Evolutionary conservation across 1,140 invertebrate species (phyloP).

Genomic region (Pogonomyrmex barbatus): DNA sequence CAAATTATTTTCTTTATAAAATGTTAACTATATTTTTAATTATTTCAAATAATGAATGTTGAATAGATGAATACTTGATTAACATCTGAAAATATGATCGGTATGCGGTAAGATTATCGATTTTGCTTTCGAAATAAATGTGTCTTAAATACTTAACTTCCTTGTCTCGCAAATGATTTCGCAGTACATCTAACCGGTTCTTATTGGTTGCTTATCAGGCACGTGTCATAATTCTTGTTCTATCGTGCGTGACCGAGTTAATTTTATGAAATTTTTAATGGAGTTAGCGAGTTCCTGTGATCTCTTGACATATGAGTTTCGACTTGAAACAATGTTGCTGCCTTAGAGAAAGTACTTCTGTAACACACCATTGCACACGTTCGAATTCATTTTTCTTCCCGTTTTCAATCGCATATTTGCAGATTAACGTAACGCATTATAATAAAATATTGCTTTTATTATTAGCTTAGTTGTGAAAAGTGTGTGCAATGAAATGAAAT

Average conservation of each 20-base stretch:
- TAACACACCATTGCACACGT: constrained; percentile 17
- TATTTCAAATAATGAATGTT: neutral
- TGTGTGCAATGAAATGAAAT: too few species aligned
- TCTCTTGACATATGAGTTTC: neutral
- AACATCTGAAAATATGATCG: constrained; percentile 18
- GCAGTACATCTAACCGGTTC: constrained; percentile 63
- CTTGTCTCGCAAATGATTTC: constrained; percentile 51
- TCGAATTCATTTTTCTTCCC: constrained; percentile 27
- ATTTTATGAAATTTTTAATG: constrained; percentile 62
- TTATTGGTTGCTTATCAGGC: constrained; percentile 53
- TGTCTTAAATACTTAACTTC: constrained; percentile 38
- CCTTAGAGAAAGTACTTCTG: constrained; percentile 52
- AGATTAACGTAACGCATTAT: too few species aligned
- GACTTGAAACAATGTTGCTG: constrained; percentile 47
- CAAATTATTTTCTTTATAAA: neutral
- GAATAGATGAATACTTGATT: constrained; percentile 7
- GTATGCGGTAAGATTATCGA: constrained; percentile 1
- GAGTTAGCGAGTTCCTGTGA: neutral
- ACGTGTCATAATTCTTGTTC: constrained; percentile 68
- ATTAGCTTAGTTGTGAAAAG: too few species aligned
- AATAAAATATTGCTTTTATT: too few species aligned
- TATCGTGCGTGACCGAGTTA: constrained; percentile 65
- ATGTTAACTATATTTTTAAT: neutral
- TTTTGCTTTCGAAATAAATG: constrained; percentile 24
- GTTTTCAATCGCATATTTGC: neutral